These are phyloP conservation scores for Corticium candelabrum DNA, from an alignment of 37 sponge, comb jelly and placozoan species.

Conservation along the genomic window DNA sequence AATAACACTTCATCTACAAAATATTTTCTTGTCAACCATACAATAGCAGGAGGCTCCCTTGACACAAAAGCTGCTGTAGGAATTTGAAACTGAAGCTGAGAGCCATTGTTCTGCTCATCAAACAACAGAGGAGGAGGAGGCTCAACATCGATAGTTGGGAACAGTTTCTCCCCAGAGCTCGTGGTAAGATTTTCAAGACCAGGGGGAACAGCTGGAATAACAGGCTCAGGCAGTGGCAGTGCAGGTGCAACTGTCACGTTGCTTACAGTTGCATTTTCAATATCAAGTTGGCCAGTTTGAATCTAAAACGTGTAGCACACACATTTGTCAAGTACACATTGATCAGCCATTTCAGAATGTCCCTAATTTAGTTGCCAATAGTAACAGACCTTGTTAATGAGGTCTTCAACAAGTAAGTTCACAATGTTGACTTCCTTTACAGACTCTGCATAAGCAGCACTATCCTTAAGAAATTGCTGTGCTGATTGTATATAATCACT, in stretches of 20 bases:
- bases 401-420: too few species aligned
- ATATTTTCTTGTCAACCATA: too few species aligned
- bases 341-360: slow-evolving; percentile 7
- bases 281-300: slow-evolving; percentile 24
- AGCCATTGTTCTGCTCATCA: background rate
- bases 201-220: slow-evolving; percentile 46
- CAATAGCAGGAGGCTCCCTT: too few species aligned
- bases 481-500: too few species aligned
- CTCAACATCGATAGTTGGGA: background rate
- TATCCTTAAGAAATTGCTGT: too few species aligned
- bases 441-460: too few species aligned
- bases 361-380: too few species aligned
- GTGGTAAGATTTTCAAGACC: slow-evolving; percentile 8
- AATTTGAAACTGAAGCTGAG: background rate
- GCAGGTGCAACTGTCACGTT: slow-evolving; percentile 35
- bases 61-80: too few species aligned
- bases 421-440: too few species aligned
- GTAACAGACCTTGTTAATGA: too few species aligned
- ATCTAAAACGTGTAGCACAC: slow-evolving; percentile 1
- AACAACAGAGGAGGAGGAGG: background rate
- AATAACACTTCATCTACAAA: too few species aligned
- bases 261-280: slow-evolving; percentile 41
- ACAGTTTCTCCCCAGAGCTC: background rate
- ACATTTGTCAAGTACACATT: too few species aligned
- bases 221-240: slow-evolving; percentile 29